Conservation (phyloP, 2,797 vertebrate genomes). For the Choloepus didactylus region DNA sequence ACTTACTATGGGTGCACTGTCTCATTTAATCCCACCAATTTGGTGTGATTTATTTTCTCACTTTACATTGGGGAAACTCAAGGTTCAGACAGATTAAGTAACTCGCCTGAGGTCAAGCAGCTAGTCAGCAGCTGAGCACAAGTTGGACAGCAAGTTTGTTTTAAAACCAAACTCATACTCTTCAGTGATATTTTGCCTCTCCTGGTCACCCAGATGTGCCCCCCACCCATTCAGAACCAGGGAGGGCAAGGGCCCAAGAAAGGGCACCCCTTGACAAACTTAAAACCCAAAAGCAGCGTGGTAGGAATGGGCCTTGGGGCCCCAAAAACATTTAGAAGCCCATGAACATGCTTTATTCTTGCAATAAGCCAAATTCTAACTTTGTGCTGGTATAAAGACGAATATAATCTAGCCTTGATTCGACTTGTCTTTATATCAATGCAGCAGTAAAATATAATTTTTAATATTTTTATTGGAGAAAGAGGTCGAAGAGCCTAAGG, state of each 20-base stretch:
- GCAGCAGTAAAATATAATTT: neutral
- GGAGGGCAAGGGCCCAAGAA: neutral
- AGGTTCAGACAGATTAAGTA: conserved; percentile 33
- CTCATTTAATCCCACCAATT: accelerated
- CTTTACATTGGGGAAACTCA: neutral
- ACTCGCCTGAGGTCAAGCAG: conserved; percentile 30
- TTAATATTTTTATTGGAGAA: neutral
- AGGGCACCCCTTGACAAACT: neutral
- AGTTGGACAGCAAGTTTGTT: neutral
- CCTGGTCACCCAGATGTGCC: neutral
- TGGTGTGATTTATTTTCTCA: neutral
- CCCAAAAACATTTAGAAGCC: accelerated
- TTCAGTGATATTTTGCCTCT: neutral
- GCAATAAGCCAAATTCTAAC: neutral
- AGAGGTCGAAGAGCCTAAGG: neutral
- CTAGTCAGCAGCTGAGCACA: neutral
- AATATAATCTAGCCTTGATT: neutral
- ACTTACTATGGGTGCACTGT: accelerated
- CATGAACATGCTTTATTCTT: neutral
- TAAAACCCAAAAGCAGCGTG: neutral
- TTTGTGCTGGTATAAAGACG: neutral
- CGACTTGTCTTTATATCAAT: neutral
- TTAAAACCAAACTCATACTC: neutral
- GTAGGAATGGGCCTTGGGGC: accelerated
- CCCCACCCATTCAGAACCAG: neutral